Evolutionary conservation across 2,797 vertebrate species (phyloP).

Genomic region (Cichlasoma orientale): DNA sequence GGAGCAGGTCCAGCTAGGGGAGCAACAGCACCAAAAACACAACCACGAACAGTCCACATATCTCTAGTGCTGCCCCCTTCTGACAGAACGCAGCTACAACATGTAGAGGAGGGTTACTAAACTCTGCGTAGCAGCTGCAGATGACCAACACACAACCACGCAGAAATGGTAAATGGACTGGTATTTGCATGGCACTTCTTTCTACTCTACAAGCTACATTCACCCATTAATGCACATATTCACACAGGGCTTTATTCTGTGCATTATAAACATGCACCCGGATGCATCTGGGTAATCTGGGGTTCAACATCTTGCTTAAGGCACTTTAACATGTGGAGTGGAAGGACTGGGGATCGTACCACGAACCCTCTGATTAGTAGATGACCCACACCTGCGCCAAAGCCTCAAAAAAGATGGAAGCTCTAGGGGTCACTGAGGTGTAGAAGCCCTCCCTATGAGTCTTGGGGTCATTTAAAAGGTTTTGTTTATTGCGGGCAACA

Average conservation of each 20-base stretch:
- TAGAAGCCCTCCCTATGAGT: neutral
- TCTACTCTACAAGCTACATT: no score
- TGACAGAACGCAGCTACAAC: neutral
- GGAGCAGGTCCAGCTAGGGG: neutral
- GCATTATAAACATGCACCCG: neutral
- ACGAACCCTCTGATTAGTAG: neutral
- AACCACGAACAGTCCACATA: neutral
- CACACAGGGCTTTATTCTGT: no score
- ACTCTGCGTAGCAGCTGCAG: neutral
- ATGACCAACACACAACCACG: neutral
- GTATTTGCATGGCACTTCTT: no score
- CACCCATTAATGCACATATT: neutral
- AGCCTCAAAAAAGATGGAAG: neutral
- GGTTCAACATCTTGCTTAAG: neutral
- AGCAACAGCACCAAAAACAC: no score
- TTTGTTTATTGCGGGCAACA: neutral
- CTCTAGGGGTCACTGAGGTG: neutral
- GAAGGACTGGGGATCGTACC: neutral
- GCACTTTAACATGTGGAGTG: neutral
- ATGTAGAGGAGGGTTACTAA: neutral
- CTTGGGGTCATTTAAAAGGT: neutral
- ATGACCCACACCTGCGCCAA: neutral
- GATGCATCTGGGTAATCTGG: neutral
- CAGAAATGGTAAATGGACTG: neutral
- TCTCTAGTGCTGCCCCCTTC: neutral